These are phyloP conservation scores for Peromyscus attwateri DNA, from an alignment of 2,797 vertebrate genomes.

Conservation along the genomic window DNA sequence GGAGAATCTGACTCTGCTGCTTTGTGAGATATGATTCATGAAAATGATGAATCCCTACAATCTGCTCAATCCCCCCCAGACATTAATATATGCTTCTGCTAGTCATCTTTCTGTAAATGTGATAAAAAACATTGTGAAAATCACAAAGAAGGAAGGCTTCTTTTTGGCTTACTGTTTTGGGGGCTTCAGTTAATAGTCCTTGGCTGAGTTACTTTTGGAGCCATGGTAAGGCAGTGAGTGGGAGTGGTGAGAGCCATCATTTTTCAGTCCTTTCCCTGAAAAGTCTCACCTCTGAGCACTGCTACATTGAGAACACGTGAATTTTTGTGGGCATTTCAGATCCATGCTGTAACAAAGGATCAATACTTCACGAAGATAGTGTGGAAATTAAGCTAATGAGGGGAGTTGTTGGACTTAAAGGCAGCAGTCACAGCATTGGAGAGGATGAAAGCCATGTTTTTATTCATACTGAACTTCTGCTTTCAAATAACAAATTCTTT, in stretches of 20 bases:
- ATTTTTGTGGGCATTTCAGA: background rate
- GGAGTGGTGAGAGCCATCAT: too few relatives aligned
- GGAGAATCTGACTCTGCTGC: background rate
- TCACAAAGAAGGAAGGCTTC: too few relatives aligned
- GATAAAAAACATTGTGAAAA: background rate
- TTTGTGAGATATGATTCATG: background rate
- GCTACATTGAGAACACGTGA: accelerated
- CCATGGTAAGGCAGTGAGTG: background rate
- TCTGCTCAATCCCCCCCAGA: background rate
- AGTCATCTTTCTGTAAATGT: background rate
- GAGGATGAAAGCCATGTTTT: background rate
- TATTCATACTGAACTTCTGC: background rate
- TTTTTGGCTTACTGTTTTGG: background rate
- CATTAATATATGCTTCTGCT: background rate
- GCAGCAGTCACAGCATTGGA: background rate
- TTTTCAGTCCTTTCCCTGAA: too few relatives aligned
- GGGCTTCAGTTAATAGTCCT: background rate
- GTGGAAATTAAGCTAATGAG: background rate
- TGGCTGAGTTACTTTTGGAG: background rate
- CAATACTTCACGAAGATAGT: background rate
- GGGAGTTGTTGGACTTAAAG: too few relatives aligned
- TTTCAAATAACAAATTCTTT: background rate
- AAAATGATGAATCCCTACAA: background rate
- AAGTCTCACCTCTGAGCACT: background rate
- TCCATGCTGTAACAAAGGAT: background rate